phyloP scores from a whole-genome alignment of 53 echinoderm and acorn worm genomes.

The Paelopatides confundens region DNA sequence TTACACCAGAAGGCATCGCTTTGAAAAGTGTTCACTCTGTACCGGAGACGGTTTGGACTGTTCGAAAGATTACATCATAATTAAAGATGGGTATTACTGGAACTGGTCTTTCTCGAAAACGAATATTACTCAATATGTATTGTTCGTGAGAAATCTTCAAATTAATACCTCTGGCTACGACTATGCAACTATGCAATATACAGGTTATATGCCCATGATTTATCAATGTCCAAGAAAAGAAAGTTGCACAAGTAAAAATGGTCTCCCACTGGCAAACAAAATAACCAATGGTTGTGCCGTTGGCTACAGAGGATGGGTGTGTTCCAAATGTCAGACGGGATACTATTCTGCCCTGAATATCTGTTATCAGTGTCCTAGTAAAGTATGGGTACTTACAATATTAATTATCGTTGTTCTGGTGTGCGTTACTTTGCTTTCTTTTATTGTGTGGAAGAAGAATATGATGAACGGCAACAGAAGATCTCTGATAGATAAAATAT shows the following conservation, averaged over 20 bases:
- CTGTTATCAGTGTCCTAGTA: background rate
- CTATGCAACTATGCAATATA: background rate
- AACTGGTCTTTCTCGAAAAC: background rate
- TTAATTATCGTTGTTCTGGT: background rate
- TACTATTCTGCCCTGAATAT: background rate
- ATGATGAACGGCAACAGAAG: background rate
- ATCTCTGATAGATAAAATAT: background rate
- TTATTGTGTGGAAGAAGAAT: background rate
- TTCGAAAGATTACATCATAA: background rate
- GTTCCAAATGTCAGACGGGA: background rate
- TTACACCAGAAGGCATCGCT: background rate
- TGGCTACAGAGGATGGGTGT: constrained; percentile 17
- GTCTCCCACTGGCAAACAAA: background rate
- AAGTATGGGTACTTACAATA: background rate
- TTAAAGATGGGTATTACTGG: background rate
- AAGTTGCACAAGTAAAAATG: background rate
- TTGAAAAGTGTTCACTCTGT: background rate
- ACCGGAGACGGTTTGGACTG: background rate
- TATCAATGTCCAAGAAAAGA: background rate
- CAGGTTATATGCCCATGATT: background rate
- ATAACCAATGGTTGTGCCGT: background rate
- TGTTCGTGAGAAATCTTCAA: background rate
- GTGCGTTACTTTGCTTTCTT: background rate
- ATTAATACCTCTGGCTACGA: no score
- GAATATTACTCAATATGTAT: background rate